Evolutionary conservation across 2,888 invertebrate genomes (phyloP).

Genomic region (Danaus chrysippus): DNA sequence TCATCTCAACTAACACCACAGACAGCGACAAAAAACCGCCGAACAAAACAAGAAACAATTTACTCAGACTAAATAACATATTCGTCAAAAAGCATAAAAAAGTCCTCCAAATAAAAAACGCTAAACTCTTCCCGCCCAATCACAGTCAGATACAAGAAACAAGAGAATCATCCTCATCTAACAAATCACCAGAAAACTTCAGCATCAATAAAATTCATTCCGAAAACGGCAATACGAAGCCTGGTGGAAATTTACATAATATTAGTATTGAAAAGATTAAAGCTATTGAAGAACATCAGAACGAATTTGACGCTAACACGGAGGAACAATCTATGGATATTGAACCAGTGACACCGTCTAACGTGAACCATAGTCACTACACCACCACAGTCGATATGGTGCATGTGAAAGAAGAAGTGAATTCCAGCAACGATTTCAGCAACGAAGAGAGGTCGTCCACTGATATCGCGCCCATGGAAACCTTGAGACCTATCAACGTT

Average conservation of each 20-base stretch:
- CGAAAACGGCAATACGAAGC: conserved; percentile 40
- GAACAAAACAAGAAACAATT: conserved; percentile 31
- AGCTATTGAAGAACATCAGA: conserved; percentile 45
- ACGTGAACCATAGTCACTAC: conserved; percentile 41
- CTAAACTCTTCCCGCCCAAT: conserved; percentile 41
- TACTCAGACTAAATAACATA: conserved; percentile 63
- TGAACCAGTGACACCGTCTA: conserved; percentile 52
- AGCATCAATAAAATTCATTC: conserved; percentile 52
- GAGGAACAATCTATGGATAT: conserved; percentile 67
- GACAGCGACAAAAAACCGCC: conserved; percentile 32
- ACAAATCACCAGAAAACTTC: conserved; percentile 55
- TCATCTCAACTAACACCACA: conserved; percentile 36
- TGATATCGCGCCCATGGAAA: conserved; percentile 49
- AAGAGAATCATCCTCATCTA: conserved; percentile 51
- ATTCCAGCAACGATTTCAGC: conserved; percentile 60
- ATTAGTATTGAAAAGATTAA: conserved; percentile 56
- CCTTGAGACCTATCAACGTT: conserved; percentile 65
- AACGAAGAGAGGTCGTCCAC: conserved; percentile 50
- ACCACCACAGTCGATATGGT: conserved; percentile 45
- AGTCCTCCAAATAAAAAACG: conserved; percentile 67
- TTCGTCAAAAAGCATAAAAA: conserved; percentile 71
- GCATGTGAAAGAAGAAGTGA: conserved; percentile 65
- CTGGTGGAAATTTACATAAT: conserved; percentile 45
- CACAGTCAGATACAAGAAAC: conserved; percentile 37
- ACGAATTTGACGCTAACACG: conserved; percentile 59